These are phyloP conservation scores for Druceiella hillmani DNA, from an alignment of 2,888 invertebrate genomes.

Conservation along the genomic window DNA sequence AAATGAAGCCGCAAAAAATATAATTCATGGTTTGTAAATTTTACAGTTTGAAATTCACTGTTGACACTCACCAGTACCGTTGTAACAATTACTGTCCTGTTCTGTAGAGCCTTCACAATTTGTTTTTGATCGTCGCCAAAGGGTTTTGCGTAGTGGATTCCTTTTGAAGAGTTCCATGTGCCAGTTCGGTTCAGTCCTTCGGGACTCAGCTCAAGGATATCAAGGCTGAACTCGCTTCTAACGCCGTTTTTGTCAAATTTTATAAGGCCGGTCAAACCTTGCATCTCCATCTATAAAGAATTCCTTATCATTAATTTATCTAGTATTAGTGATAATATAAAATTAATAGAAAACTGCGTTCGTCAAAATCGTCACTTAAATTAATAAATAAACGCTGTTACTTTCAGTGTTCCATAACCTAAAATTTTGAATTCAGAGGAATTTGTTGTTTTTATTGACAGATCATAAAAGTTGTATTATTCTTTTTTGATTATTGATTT, in stretches of 20 bases:
- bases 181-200: conserved; percentile 68
- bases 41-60: too few species aligned
- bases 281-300: conserved; percentile 61
- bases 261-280: conserved; percentile 72
- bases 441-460: too few species aligned
- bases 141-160: conserved; percentile 68
- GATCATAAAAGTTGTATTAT: too few species aligned
- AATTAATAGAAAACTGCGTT: too few species aligned
- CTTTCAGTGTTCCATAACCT: too few species aligned
- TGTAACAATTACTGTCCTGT: conserved; percentile 75
- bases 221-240: conserved; percentile 71
- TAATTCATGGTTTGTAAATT: too few species aligned
- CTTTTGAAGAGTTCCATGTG: conserved; percentile 69
- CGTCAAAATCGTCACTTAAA: neutral
- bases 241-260: conserved; percentile 82
- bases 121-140: conserved; percentile 67
- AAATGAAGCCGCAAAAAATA: too few species aligned
- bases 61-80: conserved; percentile 74
- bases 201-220: conserved; percentile 71
- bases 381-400: too few species aligned
- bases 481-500: too few species aligned
- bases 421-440: too few species aligned
- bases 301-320: conserved; percentile 7
- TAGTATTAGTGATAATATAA: too few species aligned
- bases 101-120: conserved; percentile 71